Conservation (phyloP, 2,888 invertebrate genomes). For the Cephonodes hylas region DNA sequence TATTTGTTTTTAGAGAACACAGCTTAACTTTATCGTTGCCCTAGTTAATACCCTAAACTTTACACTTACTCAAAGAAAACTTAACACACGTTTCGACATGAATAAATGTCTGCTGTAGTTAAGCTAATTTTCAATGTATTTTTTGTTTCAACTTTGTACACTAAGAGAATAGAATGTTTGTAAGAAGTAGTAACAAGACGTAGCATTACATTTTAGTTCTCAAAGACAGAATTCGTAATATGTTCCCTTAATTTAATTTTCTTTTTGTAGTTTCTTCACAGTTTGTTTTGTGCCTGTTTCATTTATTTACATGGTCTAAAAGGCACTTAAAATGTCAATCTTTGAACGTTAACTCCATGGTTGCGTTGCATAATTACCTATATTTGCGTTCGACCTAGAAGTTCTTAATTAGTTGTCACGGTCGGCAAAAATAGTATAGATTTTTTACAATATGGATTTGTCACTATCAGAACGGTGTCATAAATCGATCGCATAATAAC, state of each 20-base stretch:
- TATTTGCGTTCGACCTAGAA: too few relatives aligned
- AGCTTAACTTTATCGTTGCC: constrained; percentile 25
- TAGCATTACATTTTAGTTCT: background rate
- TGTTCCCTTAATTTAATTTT: background rate
- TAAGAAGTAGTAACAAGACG: background rate
- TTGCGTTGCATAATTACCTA: too few relatives aligned
- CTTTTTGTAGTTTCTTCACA: background rate
- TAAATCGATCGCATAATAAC: too few relatives aligned
- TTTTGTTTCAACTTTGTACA: constrained; percentile 20
- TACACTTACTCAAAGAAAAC: background rate
- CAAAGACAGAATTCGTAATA: too few relatives aligned
- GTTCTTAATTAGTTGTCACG: too few relatives aligned
- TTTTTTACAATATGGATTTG: too few relatives aligned
- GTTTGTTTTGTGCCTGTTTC: too few relatives aligned
- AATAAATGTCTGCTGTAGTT: constrained; percentile 21
- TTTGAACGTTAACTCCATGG: too few relatives aligned
- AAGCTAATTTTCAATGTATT: constrained; percentile 32
- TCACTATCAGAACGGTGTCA: too few relatives aligned
- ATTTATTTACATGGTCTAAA: too few relatives aligned
- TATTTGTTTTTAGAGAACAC: constrained; percentile 46
- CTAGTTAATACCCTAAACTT: background rate
- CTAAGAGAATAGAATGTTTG: background rate
- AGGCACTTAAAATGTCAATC: too few relatives aligned
- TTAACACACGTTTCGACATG: background rate
- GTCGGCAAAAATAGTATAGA: too few relatives aligned